Evolutionary conservation across 2,797 vertebrate species (phyloP), one percentile per base, ranked within the genome.

Genomic region (Balearica regulorum): DNA sequence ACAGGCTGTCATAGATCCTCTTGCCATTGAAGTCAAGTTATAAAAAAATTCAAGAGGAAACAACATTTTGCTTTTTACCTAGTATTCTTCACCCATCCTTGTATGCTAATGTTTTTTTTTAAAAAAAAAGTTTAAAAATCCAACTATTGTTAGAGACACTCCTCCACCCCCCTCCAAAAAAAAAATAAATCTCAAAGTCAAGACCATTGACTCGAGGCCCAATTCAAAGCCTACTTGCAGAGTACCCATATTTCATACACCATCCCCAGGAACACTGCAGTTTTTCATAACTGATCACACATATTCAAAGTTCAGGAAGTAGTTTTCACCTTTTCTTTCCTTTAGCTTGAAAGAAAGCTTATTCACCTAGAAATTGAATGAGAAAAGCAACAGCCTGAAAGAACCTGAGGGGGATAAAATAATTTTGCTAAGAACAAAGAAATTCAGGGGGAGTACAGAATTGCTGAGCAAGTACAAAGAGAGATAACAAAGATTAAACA

Each of bases 401-500:
- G 51, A 95, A 87, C 37, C 70, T 57, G 39, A 73, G 31, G 18
- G 55, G 15, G 16, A 82, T 73, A 89, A 89, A 73, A 75, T 66
- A 76, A 83, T 83, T 83, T 89, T 28, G 33, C 54, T 68, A 76
- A 86, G 70, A 87, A 81, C 70, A 69, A 73, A 73, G 83, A 77
- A 93, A 65, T 78, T 65, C 51, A 65, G 11, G 21, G 64, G 37
- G 65, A 91, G 16, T 11, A 5, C 46, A 62, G 46, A 93, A 75
- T 43, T 57, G 75, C 78, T 91, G 75, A 94, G 37, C 51, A 71
- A 84, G 61, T 39, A 78, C 31, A 53, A 57, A n/a, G 55, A 28
- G 21, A 91, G 61, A 75, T 66, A 83, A 65, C 26, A 69, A 92
- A 62, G 62, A 90, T 75, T 85, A 92, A 94, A 69, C 26, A 49